Evolutionary conservation across 2,888 invertebrate genomes (phyloP), one percentile per base, ranked within the genome.

Genomic region (Calameuta idolon): DNA sequence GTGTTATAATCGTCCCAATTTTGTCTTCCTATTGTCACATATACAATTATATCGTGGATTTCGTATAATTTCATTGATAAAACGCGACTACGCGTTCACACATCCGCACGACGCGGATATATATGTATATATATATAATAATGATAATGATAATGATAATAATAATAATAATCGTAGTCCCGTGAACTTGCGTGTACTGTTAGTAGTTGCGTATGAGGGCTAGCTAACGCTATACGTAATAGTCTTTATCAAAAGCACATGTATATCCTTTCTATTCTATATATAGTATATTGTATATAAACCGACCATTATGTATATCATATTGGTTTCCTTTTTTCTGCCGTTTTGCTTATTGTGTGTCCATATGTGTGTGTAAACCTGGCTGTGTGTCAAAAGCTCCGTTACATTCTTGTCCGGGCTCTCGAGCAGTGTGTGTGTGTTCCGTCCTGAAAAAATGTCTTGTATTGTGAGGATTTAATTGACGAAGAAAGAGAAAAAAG

Each of bases 181-280:
- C 69, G 77, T 73, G 76, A 77, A 71, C 34, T 76, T 77, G 79
- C 80, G 77, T 83, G 80, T 78, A 79, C 75, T 55, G 69, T 77
- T 77, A 71, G 78, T 81, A 78, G 76, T 78, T 73, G 76, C 75
- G 78, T 78, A 78, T 55, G 74, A 84, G 85, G 85, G 83, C 83
- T 85, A 85, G 83, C 85, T 88, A 81, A 88, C 81, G 81, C 88
- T 89, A 88, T 85, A 84, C 86, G 87, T 88, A 89, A 89, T 89
- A 89, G 85, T 89, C 84, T 88, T 90, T 90, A 90, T 90, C 89
- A 90, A 90, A 90, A 90, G 90, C 89, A 90, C 90, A 89, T 89
- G 89, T 89, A 90, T 90, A 89, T 85, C 84, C 85, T 89, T 86
- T 85, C 87, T 88, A 89, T 81, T 88, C 88, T 89, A 90, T 85